These are phyloP conservation scores for Stichodactyla mertensii DNA, from an alignment of 64 coral and sea anemone species.

Conservation along the genomic window DNA sequence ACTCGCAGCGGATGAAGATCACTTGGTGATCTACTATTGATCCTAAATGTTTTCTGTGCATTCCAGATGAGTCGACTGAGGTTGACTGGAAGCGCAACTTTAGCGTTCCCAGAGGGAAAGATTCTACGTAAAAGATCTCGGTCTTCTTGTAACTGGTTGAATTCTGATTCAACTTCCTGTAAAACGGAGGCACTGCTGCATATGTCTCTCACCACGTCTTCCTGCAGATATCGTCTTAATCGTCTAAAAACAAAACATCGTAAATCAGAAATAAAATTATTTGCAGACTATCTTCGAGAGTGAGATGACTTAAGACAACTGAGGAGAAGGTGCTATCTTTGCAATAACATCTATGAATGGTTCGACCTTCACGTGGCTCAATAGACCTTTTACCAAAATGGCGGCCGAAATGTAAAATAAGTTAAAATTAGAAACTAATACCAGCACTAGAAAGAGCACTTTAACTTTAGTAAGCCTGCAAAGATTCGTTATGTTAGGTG, in stretches of 20 bases:
- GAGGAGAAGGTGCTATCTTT: no score
- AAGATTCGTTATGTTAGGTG: no score
- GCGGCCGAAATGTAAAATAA: no score
- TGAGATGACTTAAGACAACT: no score
- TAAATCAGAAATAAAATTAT: background rate
- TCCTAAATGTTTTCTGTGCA: conserved; percentile 93
- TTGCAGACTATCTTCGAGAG: no score
- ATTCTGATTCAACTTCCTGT: conserved; percentile 84
- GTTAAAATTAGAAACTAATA: no score
- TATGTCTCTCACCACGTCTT: conserved; percentile 87
- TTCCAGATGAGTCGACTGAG: conserved; percentile 95
- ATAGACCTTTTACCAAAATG: no score
- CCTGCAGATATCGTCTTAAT: conserved; percentile 75
- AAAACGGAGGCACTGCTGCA: conserved; percentile 78
- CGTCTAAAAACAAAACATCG: conserved; percentile 39
- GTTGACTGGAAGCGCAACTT: conserved; percentile 95
- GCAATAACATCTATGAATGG: no score
- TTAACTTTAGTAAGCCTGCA: no score
- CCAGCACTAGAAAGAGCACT: no score
- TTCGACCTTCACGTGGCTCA: no score
- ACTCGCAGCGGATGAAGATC: conserved; percentile 87
- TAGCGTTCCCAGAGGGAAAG: conserved; percentile 92
- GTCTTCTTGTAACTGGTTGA: conserved; percentile 70
- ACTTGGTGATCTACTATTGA: conserved; percentile 82
- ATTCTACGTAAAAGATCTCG: conserved; percentile 76